Evolutionary conservation across 2,797 vertebrate species (phyloP), one percentile per base, ranked within the genome.

Genomic region (Propithecus deckenii): DNA sequence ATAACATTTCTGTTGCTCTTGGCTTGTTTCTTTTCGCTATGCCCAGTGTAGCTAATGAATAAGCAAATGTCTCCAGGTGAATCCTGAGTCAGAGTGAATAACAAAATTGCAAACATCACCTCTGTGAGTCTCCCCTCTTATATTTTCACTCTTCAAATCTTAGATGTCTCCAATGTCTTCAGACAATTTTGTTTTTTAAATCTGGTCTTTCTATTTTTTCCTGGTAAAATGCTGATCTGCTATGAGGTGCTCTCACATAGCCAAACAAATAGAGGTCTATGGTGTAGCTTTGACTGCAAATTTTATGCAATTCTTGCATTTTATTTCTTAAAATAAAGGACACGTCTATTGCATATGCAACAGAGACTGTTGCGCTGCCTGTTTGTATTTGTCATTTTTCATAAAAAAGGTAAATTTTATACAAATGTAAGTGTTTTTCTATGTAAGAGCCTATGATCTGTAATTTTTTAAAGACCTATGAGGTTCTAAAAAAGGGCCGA

Each of bases 371-470:
- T 72, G 32, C 2, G 41, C 86, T 95, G 63, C 11, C 23, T 83
- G 11, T 75, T 71, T 83, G 43, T 35, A 11, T 55, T 91, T 91
- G 55, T 32, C 28, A 30, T 79, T 95, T 92, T 75, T 41, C 57
- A 69, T 57, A 57, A 38, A 72, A 90, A 93, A 93, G 86, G 46
- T 57, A 84, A 91, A 52, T 91, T 75, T 91, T 28, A 79, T 43
- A 12, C 2, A 76, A 59, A 88, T 78, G 1, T 91, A 32, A 46
- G 22, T 86, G 10, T 55, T 57, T 86, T 79, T 43, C n/a, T 84
- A 1, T 61, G 9, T 50, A 71, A 69, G 11, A 72, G 1, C 3
- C 17, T 86, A 15, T 88, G 52, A 76, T 67, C 15, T 89, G 22
- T 91, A 12, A 59, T 67, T 87, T 59, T 22, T 76, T 14, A 87